These are phyloP conservation scores for Peromyscus eremicus DNA, from an alignment of 2,797 vertebrate species.

Conservation along the genomic window DNA sequence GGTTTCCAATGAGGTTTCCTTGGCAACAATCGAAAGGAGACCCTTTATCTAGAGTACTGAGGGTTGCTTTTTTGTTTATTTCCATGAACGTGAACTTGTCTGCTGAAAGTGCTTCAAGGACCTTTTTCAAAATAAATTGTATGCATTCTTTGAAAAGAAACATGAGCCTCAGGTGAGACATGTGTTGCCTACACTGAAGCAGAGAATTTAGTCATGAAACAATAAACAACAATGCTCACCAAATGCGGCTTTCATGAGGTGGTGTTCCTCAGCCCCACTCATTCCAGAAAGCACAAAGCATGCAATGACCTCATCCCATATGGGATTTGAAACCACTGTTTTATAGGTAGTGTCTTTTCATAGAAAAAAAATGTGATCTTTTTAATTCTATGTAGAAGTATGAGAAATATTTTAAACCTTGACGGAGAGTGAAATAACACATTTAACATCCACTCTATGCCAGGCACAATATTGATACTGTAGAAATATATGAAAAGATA, in stretches of 20 bases:
- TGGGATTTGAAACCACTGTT: slow-evolving; percentile 27
- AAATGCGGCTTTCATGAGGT: not conserved
- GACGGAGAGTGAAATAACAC: not conserved
- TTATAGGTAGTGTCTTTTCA: not conserved
- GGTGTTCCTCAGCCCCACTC: not conserved
- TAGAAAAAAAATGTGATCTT: not conserved
- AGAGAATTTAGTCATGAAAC: not conserved
- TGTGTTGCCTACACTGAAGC: not conserved
- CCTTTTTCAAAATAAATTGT: slow-evolving; percentile 51
- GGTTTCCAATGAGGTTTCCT: slow-evolving; percentile 67
- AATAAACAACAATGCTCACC: slow-evolving; percentile 10
- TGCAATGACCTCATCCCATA: not conserved
- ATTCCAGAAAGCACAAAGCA: not conserved
- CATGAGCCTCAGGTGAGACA: slow-evolving; percentile 30
- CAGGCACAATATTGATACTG: not conserved
- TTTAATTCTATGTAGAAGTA: not conserved
- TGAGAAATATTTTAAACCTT: slow-evolving; percentile 19
- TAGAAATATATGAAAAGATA: not conserved
- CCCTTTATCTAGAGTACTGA: slow-evolving; percentile 59
- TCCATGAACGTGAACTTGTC: slow-evolving; percentile 5
- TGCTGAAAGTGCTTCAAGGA: slow-evolving; percentile 1
- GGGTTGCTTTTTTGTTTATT: slow-evolving; percentile 46
- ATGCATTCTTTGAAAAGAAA: slow-evolving; percentile 12
- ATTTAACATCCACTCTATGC: not conserved
- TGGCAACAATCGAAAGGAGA: slow-evolving; percentile 64